Evolutionary conservation across 2,888 invertebrate species (phyloP).

Genomic region (Lomographa bimaculata): DNA sequence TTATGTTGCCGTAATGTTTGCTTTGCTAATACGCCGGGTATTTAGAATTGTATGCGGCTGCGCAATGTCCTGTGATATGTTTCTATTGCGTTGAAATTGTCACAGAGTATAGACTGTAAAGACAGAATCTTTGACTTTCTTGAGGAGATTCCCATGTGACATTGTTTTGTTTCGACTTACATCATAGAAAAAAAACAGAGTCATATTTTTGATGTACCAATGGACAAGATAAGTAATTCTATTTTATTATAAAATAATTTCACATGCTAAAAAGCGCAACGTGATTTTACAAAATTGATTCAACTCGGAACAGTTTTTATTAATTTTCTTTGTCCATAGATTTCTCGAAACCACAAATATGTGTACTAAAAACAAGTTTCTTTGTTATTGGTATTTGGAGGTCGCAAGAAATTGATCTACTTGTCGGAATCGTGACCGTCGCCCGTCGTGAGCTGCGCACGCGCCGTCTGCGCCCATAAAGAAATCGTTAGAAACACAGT

Average conservation of each 20-base stretch:
- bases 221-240: too few species aligned
- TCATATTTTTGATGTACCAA: too few species aligned
- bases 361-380: conserved; percentile 32
- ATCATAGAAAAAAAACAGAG: too few species aligned
- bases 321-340: conserved; percentile 4
- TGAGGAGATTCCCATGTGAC: too few species aligned
- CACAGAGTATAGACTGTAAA: conserved; percentile 20
- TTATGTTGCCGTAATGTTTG: conserved; percentile 47
- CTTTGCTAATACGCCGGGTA: conserved; percentile 44
- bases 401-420: conserved; percentile 68
- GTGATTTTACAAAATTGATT: too few species aligned
- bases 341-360: conserved; percentile 15
- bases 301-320: background rate
- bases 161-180: too few species aligned
- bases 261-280: too few species aligned
- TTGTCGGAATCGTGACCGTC: conserved; percentile 68
- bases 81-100: conserved; percentile 34
- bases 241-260: too few species aligned
- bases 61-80: conserved; percentile 31
- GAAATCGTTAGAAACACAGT: conserved; percentile 42
- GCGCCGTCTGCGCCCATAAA: conserved; percentile 65
- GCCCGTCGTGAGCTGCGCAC: conserved; percentile 66
- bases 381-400: conserved; percentile 51
- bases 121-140: conserved; percentile 8
- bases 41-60: conserved; percentile 32